phyloP scores from a whole-genome alignment of 2,888 invertebrate species.

The Drosophila leonis region DNA sequence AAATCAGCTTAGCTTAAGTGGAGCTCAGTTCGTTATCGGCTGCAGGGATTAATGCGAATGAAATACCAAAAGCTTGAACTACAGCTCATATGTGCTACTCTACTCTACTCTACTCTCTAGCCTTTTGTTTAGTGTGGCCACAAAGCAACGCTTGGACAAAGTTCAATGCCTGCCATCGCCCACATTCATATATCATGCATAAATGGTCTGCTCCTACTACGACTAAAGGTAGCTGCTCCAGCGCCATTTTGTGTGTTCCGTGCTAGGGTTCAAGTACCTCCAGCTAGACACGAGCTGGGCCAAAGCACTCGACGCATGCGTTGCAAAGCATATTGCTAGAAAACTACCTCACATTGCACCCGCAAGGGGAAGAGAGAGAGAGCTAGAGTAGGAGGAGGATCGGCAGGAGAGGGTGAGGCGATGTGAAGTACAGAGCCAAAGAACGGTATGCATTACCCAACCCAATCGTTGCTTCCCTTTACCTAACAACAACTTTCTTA shows the following conservation, averaged over 20 bases:
- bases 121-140: slow-evolving; percentile 37
- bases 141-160: slow-evolving; percentile 22
- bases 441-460: slow-evolving; percentile 44
- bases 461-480: slow-evolving; percentile 53
- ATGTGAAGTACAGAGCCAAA: slow-evolving; percentile 1
- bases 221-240: slow-evolving; percentile 43
- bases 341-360: slow-evolving; percentile 60
- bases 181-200: slow-evolving; percentile 64
- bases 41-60: slow-evolving; percentile 39
- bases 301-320: slow-evolving; percentile 70
- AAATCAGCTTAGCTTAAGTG: slow-evolving; percentile 68
- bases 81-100: not conserved
- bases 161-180: slow-evolving; percentile 65
- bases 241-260: slow-evolving; percentile 68
- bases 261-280: slow-evolving; percentile 77
- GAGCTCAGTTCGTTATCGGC: slow-evolving; percentile 42
- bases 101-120: not conserved
- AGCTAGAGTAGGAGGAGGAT: not conserved
- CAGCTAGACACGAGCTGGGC: slow-evolving; percentile 32
- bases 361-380: slow-evolving; percentile 19
- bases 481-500: slow-evolving; percentile 51
- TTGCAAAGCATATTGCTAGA: slow-evolving; percentile 45
- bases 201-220: slow-evolving; percentile 22
- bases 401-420: not conserved
- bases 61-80: slow-evolving; percentile 16